phyloP scores from a whole-genome alignment of 2,113 vertebrate species.

The Myiagra hebetior region DNA sequence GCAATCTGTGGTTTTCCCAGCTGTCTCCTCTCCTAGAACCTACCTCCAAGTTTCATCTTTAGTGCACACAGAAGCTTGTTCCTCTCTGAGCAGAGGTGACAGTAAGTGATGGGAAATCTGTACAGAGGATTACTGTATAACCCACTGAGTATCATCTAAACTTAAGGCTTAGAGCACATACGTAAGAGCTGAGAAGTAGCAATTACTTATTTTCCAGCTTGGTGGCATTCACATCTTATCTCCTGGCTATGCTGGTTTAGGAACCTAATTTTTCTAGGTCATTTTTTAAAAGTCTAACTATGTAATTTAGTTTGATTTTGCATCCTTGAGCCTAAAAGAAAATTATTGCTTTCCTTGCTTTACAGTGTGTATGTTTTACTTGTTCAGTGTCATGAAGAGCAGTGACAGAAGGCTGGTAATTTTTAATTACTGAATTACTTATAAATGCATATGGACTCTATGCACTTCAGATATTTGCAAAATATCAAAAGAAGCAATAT shows the following conservation, averaged over 20 bases:
- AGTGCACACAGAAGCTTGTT: not conserved
- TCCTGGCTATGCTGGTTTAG: not conserved
- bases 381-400: not conserved
- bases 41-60: not conserved
- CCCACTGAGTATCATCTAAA: not conserved
- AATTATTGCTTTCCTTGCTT: not conserved
- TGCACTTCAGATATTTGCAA: not conserved
- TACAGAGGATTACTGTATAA: not conserved
- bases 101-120: not conserved
- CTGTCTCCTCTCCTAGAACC: not conserved
- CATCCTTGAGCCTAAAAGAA: not conserved
- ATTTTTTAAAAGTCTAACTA: not conserved
- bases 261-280: not conserved
- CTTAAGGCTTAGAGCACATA: not conserved
- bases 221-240: not conserved
- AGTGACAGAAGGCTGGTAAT: not conserved
- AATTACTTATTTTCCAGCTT: not conserved
- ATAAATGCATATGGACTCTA: not conserved
- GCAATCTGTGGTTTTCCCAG: not conserved
- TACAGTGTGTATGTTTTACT: not conserved
- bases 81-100: not conserved
- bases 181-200: not conserved
- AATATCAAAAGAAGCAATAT: not conserved
- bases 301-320: not conserved
- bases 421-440: not conserved